Evolutionary conservation across 2,888 invertebrate species (phyloP).

Genomic region (Oligia fasciuncula): DNA sequence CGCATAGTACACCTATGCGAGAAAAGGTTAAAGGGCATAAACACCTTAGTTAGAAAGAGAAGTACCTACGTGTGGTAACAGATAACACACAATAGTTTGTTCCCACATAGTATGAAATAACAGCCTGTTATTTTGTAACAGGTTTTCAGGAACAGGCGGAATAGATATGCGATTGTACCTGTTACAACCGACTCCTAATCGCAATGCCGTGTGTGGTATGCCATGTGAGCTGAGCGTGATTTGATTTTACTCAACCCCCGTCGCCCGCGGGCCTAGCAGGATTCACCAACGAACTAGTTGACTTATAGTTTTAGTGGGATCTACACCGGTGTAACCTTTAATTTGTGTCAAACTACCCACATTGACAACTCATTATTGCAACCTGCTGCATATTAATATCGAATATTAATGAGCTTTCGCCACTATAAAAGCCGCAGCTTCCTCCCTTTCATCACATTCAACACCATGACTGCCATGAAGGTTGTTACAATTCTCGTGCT

Average conservation of each 20-base stretch:
- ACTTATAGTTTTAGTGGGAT: background rate
- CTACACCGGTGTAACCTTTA: background rate
- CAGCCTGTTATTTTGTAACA: no score
- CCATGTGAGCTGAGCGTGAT: no score
- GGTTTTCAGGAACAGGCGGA: no score
- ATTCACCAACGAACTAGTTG: background rate
- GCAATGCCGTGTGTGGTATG: background rate
- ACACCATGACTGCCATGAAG: constrained; percentile 47
- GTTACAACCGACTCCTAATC: no score
- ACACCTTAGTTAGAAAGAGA: no score
- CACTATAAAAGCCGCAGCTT: constrained; percentile 60
- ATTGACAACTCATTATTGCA: constrained; percentile 55
- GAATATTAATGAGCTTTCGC: constrained; percentile 62
- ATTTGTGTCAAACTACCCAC: constrained; percentile 1
- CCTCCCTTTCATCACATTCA: constrained; percentile 27
- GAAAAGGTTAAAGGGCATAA: no score
- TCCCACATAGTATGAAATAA: no score
- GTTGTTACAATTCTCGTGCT: constrained; percentile 25
- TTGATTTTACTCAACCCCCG: background rate
- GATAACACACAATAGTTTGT: no score
- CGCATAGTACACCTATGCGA: no score
- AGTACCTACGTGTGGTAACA: no score
- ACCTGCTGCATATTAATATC: constrained; percentile 46
- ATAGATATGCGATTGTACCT: no score
- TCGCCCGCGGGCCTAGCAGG: background rate